Evolutionary conservation across 1,140 invertebrate genomes (phyloP).

Genomic region (Zophobas atratus): DNA sequence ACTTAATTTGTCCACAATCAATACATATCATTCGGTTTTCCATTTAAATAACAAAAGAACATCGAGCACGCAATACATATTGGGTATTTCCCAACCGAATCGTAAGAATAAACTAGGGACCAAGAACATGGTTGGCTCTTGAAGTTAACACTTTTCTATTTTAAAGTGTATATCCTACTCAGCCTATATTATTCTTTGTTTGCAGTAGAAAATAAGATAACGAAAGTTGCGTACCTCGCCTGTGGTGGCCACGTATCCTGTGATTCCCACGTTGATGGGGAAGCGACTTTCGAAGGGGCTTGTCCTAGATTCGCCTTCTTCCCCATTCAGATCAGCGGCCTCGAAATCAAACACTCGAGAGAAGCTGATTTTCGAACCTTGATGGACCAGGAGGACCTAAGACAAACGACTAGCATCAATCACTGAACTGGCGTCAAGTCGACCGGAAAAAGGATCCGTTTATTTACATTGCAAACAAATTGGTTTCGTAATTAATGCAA

Average conservation of each 20-base stretch:
- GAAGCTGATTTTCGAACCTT: conserved; percentile 90
- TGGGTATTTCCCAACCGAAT: no score
- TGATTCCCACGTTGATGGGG: conserved; percentile 97
- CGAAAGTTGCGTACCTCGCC: conserved; percentile 82
- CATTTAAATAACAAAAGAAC: no score
- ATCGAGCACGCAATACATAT: no score
- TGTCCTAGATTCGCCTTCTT: conserved; percentile 82
- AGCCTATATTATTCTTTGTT: no score
- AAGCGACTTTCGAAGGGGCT: conserved; percentile 93
- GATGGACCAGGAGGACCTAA: conserved; percentile 89
- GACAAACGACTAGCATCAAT: conserved; percentile 53
- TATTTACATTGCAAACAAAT: conserved; percentile 7
- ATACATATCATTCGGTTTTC: no score
- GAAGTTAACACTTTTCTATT: no score
- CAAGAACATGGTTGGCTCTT: no score
- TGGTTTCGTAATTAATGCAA: conserved; percentile 18
- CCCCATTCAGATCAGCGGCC: conserved; percentile 82
- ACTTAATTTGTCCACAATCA: no score
- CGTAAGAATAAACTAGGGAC: no score
- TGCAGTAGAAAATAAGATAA: neutral
- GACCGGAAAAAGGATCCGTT: conserved; percentile 12
- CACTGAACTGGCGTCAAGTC: neutral
- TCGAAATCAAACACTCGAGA: conserved; percentile 94
- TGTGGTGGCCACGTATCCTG: conserved; percentile 95
- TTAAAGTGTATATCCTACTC: no score